phyloP scores from a whole-genome alignment of 2,113 vertebrate genomes.

The Aphyosemion australe region DNA sequence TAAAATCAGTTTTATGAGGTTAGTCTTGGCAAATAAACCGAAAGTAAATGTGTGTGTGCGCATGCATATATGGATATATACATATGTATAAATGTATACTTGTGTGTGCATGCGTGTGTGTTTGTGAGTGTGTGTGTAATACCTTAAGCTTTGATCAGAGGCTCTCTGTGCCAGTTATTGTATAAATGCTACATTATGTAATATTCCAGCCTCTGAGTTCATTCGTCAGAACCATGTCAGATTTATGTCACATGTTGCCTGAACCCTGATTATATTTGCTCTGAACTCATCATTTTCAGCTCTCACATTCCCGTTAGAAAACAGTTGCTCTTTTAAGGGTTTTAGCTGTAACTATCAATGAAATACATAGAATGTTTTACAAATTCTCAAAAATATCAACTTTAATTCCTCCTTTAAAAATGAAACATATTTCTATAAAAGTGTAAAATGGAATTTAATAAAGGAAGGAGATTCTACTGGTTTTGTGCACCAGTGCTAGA shows the following conservation, averaged over 20 bases:
- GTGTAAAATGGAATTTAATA: too few relatives aligned
- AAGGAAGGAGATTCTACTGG: too few relatives aligned
- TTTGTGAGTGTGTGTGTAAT: background rate
- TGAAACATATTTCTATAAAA: too few relatives aligned
- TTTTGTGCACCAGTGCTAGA: too few relatives aligned
- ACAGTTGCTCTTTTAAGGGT: slow-evolving; percentile 29
- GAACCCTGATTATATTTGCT: slow-evolving; percentile 50
- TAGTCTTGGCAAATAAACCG: slow-evolving; percentile 53
- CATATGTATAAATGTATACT: too few relatives aligned
- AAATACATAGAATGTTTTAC: background rate
- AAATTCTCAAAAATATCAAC: too few relatives aligned
- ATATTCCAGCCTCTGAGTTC: slow-evolving; percentile 43
- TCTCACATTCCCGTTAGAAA: slow-evolving; percentile 8
- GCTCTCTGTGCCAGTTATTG: slow-evolving; percentile 45
- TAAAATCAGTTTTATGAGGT: slow-evolving; percentile 28
- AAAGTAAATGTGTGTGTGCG: slow-evolving; percentile 33
- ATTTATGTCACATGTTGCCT: slow-evolving; percentile 49
- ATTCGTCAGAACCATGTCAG: slow-evolving; percentile 50
- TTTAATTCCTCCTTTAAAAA: too few relatives aligned
- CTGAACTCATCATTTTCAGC: slow-evolving; percentile 41
- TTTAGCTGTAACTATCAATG: slow-evolving; percentile 5
- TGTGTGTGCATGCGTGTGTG: too few relatives aligned
- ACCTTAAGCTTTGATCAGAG: slow-evolving; percentile 49
- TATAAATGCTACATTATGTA: slow-evolving; percentile 64
- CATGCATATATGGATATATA: too few relatives aligned